Percentiles rank a stretch among this genome's conserved stretches.
Conservation (phyloP, 1,140 invertebrate species). For the Drosophila nasuta region DNA sequence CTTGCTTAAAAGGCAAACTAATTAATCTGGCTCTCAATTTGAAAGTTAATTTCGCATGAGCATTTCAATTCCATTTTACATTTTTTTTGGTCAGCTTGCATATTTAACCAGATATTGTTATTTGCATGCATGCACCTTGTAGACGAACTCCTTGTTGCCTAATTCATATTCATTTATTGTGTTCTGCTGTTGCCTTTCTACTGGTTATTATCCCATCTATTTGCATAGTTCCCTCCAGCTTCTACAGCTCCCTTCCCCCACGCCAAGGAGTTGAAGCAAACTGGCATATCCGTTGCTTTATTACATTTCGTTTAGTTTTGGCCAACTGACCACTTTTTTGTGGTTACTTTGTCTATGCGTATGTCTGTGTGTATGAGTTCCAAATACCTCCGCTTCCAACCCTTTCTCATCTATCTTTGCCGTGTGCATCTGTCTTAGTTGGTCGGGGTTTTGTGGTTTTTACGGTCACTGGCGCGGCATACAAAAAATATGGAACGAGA, state of each 20-base stretch:
- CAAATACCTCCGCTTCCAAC: background rate
- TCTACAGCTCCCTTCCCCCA: background rate
- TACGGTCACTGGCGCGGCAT: conserved; percentile 77
- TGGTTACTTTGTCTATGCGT: conserved; percentile 71
- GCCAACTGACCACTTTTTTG: conserved; percentile 83
- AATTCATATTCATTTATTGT: conserved; percentile 83
- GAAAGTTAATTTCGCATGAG: background rate
- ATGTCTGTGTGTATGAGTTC: conserved; percentile 23
- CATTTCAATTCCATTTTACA: background rate
- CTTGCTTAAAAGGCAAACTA: background rate
- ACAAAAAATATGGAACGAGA: conserved; percentile 2
- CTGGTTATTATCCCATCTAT: conserved; percentile 52
- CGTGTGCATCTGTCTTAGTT: conserved; percentile 59
- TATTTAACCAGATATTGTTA: background rate
- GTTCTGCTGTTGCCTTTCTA: conserved; percentile 29
- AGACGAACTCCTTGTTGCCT: conserved; percentile 50
- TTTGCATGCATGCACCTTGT: conserved; percentile 6
- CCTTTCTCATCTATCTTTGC: background rate
- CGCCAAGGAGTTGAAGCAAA: conserved; percentile 54
- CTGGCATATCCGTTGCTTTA: conserved; percentile 82
- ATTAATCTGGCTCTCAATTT: background rate
- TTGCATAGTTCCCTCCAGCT: conserved; percentile 37
- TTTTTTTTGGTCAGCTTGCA: background rate
- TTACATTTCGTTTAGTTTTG: conserved; percentile 83
- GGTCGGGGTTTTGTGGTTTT: conserved; percentile 72